Evolutionary conservation across 2,797 vertebrate genomes (phyloP).

Genomic region (Hydrolagus colliei): DNA sequence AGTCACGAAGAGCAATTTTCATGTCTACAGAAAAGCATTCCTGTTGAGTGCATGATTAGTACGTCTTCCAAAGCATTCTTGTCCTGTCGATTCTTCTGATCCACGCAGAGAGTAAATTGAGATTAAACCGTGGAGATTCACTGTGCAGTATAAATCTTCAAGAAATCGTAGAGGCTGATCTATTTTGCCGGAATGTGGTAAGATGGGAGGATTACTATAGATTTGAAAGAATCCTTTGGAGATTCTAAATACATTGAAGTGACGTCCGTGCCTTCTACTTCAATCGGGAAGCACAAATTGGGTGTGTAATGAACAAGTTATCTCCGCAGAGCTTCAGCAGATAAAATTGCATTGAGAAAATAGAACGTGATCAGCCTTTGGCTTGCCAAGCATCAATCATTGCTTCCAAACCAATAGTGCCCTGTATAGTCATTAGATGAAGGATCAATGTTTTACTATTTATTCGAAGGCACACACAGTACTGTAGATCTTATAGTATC

Average conservation of each 20-base stretch:
- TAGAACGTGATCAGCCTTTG: slow-evolving; percentile 9
- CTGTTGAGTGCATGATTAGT: not conserved
- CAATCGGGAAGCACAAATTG: not conserved
- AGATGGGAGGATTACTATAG: not conserved
- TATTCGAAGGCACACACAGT: not conserved
- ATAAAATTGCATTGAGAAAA: slow-evolving; percentile 15
- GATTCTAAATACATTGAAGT: not conserved
- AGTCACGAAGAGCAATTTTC: not conserved
- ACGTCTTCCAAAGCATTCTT: slow-evolving; percentile 7
- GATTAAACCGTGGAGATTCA: not conserved
- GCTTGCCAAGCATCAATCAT: not conserved
- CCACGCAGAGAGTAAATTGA: not conserved
- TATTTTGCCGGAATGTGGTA: not conserved
- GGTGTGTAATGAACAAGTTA: slow-evolving; percentile 9
- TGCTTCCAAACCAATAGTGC: not conserved
- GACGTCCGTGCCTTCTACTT: not conserved
- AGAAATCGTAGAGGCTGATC: not conserved
- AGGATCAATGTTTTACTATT: slow-evolving; percentile 12
- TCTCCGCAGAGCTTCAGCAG: not conserved
- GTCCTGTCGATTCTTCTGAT: not conserved
- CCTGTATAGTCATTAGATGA: not conserved
- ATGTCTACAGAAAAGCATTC: slow-evolving; percentile 3
- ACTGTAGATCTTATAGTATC: slow-evolving; percentile 13
- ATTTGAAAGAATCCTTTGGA: not conserved
- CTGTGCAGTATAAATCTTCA: not conserved